Conservation (phyloP, 2,888 invertebrate genomes). For the Melieria picta region DNA sequence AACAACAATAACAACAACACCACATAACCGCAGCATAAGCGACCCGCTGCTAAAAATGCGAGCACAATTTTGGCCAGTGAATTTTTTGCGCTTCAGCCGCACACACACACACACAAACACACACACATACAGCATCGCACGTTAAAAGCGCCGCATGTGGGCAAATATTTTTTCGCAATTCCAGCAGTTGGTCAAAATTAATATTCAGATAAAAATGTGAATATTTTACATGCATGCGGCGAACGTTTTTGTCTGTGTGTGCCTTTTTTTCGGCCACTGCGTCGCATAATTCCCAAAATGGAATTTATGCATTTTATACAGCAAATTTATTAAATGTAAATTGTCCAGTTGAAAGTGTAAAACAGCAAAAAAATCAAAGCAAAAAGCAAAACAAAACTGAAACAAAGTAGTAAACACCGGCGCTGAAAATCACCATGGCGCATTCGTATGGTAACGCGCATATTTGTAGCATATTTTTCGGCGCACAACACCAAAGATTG, state of each 20-base stretch:
- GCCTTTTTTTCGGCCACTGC: conserved; percentile 26
- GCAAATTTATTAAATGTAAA: conserved; percentile 34
- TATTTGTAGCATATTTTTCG: not conserved
- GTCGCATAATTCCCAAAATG: conserved; percentile 30
- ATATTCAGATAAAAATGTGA: conserved; percentile 37
- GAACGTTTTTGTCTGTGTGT: conserved; percentile 15
- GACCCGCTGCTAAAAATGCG: no score
- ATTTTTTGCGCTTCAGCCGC: no score
- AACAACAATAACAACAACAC: no score
- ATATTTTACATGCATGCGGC: conserved; percentile 30
- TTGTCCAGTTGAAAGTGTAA: conserved; percentile 30
- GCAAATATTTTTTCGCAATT: not conserved
- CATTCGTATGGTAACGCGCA: not conserved
- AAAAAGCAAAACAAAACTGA: not conserved
- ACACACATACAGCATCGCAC: no score
- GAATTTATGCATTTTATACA: conserved; percentile 33
- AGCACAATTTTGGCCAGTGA: no score
- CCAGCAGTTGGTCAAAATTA: conserved; percentile 34
- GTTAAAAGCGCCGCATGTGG: no score
- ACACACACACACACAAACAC: no score
- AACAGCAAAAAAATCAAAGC: conserved; percentile 1
- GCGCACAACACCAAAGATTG: not conserved
- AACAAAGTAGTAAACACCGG: no score
- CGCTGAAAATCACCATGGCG: no score
- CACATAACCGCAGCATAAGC: no score